Base-by-base conservation (phyloP, 2,888 invertebrate genomes). In the Eupeodes latifasciatus region DNA sequence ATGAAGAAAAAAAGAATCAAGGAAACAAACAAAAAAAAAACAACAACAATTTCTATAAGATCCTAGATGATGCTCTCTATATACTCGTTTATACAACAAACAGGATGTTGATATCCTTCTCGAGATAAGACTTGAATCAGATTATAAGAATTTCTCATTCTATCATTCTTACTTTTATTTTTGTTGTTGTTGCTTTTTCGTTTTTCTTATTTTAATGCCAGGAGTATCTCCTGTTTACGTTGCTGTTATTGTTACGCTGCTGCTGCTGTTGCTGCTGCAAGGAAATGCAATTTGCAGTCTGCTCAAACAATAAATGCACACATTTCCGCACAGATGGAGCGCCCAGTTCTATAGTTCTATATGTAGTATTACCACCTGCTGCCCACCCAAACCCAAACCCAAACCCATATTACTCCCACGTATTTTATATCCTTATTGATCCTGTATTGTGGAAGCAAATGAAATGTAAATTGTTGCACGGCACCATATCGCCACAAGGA, bases 401-500 rank as follows among this genome's bases (percentile, higher is more conserved):
- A 51, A 4, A 40, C 40, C 9, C 40, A 27, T 27, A 27, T 27
- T 27, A 40, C 40, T 40, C 47, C 49, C 47, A 40, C 16, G 14
- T 40, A 69, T 53, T 36, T 62, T 16, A 40, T 74, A 34, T 34
- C 34, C 53, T 47, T 40, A 77, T 78, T 72, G 61, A 74, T 67
- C 74, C 69, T 47, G 67, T 72, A 16, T 77, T 71, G 67, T 53
- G 67, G 36, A 40, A 75, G 59, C 53, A 81, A 88, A 85, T 85
- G 74, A 75, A 84, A 84, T 87, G 84, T 80, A 84, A 84, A 87
- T 84, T 87, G 87, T 62, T 74, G 71, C 61, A 36, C 62, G 19
- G 47, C 27, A 55, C 16, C 51, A n/a, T 49, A 36, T 27, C 27
- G 57, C 61, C 80, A 51, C 72, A 80, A 77, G 55, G 80, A 67